Percentiles rank a stretch among this genome's conserved stretches.
Conservation (phyloP, 2,113 vertebrate genomes). For the Pygoscelis adeliae region DNA sequence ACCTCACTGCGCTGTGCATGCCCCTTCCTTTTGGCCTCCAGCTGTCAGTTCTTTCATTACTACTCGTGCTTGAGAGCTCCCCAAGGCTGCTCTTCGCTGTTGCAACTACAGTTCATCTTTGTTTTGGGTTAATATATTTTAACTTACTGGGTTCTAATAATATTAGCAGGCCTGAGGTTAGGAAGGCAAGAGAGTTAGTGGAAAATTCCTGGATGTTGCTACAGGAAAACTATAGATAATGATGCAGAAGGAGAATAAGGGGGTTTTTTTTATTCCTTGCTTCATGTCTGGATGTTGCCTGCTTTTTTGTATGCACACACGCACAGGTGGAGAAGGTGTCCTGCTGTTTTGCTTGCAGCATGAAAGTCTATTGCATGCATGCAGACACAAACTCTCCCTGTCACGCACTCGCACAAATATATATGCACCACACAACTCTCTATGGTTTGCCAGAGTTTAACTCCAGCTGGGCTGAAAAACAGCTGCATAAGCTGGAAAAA, state of each 20-base stretch:
- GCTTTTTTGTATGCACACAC: not conserved
- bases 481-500: not conserved
- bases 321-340: not conserved
- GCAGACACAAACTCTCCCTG: not conserved
- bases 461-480: slow-evolving; percentile 23
- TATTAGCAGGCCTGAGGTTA: slow-evolving; percentile 17
- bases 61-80: not conserved
- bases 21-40: not conserved
- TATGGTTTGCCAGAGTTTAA: not conserved
- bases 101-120: not conserved
- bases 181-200: not conserved
- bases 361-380: not conserved
- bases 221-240: not conserved
- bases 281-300: not conserved
- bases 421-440: not conserved
- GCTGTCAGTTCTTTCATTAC: not conserved
- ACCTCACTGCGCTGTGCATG: not conserved
- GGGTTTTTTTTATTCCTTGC: not conserved
- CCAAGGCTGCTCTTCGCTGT: not conserved
- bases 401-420: not conserved
- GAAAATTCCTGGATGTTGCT: not conserved
- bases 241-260: not conserved
- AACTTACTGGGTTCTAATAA: not conserved
- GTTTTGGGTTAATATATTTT: slow-evolving; percentile 32
- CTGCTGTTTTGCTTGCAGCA: not conserved